A percentile compares a stretch with the other conserved stretches of the same genome.
These are phyloP conservation scores for Ceramica pisi DNA, from an alignment of 2,888 invertebrate genomes.

Conservation along the genomic window DNA sequence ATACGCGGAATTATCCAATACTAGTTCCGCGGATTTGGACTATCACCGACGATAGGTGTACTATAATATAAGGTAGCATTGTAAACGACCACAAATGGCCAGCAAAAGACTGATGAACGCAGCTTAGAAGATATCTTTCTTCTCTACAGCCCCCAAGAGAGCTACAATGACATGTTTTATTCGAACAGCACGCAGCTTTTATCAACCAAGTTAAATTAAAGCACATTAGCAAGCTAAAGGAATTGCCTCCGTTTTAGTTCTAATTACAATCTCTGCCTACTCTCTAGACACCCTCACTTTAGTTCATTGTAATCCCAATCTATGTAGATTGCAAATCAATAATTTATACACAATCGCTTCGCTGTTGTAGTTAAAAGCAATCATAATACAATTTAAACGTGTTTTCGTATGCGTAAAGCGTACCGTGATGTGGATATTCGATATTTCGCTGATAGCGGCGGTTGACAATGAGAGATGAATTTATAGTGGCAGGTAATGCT, in stretches of 20 bases:
- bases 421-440: constrained; percentile 76
- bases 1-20: too few relatives aligned
- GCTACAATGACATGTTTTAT: constrained; percentile 26
- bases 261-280: constrained; percentile 41
- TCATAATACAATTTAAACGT: constrained; percentile 79
- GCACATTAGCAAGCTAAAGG: constrained; percentile 41
- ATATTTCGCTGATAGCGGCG: constrained; percentile 77
- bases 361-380: constrained; percentile 75
- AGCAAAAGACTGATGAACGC: background rate
- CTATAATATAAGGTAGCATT: background rate
- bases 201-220: constrained; percentile 47
- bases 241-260: constrained; percentile 36
- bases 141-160: constrained; percentile 24
- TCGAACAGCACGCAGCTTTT: constrained; percentile 29
- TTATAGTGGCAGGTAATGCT: constrained; percentile 73
- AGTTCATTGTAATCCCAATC: constrained; percentile 64
- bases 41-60: too few relatives aligned
- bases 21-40: too few relatives aligned
- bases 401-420: constrained; percentile 81
- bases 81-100: constrained; percentile 9
- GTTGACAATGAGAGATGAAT: constrained; percentile 80
- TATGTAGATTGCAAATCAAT: constrained; percentile 78
- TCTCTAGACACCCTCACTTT: constrained; percentile 31
- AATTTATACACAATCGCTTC: constrained; percentile 75
- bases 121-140: constrained; percentile 19